Percentiles rank a stretch among this genome's conserved stretches.
These are phyloP conservation scores for Pyxicephalus adspersus DNA, from an alignment of 2,113 vertebrate genomes.

Conservation along the genomic window DNA sequence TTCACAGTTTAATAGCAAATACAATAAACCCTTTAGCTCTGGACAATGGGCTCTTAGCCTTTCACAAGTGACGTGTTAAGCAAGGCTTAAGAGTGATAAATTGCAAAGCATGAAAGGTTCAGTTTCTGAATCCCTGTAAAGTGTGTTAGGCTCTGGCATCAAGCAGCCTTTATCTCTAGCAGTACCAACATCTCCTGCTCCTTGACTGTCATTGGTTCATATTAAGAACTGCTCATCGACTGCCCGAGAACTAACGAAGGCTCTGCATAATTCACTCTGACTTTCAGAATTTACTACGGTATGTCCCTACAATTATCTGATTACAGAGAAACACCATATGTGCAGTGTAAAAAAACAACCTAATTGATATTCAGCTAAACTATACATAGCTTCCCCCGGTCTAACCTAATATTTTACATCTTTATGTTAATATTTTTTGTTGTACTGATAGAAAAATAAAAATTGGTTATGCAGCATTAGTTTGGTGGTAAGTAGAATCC, in stretches of 20 bases:
- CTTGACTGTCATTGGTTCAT: conserved; percentile 12
- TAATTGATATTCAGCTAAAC: conserved; percentile 24
- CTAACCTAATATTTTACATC: background rate
- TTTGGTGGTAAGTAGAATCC: background rate
- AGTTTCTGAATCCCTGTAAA: conserved; percentile 10
- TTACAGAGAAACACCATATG: conserved; percentile 39
- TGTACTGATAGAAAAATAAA: background rate
- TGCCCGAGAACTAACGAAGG: conserved; percentile 26
- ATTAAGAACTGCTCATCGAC: conserved; percentile 8
- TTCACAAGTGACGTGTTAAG: conserved; percentile 39
- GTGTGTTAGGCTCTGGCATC: background rate
- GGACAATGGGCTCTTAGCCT: conserved; percentile 44
- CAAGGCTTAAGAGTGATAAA: conserved; percentile 45
- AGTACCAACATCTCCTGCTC: background rate
- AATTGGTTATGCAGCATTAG: background rate
- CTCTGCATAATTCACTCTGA: conserved; percentile 31
- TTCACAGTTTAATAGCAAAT: conserved; percentile 49
- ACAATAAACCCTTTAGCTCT: conserved; percentile 30
- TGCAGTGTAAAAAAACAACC: background rate
- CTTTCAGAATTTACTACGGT: conserved; percentile 33
- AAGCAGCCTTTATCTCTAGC: conserved; percentile 25
- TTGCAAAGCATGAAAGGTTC: conserved; percentile 22
- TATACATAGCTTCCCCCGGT: background rate
- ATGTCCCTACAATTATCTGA: conserved; percentile 13
- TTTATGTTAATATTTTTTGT: background rate